Conservation (phyloP, 2,113 vertebrate species). For the Charina bottae region DNA sequence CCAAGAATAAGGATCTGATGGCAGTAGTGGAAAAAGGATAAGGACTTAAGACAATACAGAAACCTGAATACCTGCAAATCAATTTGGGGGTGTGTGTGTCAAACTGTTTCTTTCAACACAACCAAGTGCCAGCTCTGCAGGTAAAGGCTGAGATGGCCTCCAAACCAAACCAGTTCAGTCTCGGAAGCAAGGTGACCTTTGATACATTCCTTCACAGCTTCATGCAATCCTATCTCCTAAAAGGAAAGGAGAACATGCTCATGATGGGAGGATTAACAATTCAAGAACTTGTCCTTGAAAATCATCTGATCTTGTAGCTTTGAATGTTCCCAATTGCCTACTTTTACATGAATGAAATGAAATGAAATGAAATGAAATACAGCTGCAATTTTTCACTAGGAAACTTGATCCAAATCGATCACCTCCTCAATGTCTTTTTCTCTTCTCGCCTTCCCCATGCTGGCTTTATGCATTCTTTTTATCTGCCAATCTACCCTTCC, state of each 20-base stretch:
- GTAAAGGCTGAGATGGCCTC: background rate
- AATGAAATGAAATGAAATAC: background rate
- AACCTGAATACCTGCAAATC: background rate
- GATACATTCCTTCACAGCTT: background rate
- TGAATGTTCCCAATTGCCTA: background rate
- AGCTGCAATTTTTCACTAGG: slow-evolving; percentile 51
- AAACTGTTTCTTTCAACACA: background rate
- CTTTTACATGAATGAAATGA: background rate
- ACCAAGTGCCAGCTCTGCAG: background rate
- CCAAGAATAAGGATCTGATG: background rate
- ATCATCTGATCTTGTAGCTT: background rate
- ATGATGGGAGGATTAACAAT: background rate
- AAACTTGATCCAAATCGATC: slow-evolving; percentile 58
- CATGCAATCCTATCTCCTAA: background rate
- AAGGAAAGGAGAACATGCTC: background rate
- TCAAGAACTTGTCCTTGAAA: background rate
- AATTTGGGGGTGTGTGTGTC: too few relatives aligned
- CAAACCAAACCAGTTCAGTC: background rate
- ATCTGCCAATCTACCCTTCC: slow-evolving; percentile 61
- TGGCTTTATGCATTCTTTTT: slow-evolving; percentile 62
- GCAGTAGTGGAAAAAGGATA: background rate
- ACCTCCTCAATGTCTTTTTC: background rate
- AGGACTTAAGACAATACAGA: background rate
- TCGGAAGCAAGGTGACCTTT: background rate
- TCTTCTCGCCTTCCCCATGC: slow-evolving; percentile 35